phyloP scores from a whole-genome alignment of 2,888 invertebrate species.

The Mesopsocus fuscifrons region DNA sequence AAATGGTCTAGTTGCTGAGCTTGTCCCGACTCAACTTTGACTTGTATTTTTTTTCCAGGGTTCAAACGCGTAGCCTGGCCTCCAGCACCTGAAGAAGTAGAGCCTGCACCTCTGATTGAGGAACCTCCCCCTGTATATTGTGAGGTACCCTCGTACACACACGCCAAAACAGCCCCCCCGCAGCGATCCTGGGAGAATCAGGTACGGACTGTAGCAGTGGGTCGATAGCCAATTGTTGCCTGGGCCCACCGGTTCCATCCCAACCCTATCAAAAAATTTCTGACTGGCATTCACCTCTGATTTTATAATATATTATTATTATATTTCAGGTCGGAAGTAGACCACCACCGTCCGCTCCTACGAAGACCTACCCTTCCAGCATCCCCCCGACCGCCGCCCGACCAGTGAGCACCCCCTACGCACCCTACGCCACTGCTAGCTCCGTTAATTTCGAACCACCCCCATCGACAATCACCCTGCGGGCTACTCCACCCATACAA shows the following conservation, averaged over 20 bases:
- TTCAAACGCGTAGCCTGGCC: conserved; percentile 79
- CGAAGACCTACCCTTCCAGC: conserved; percentile 11
- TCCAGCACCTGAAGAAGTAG: conserved; percentile 48
- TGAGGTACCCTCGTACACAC: conserved; percentile 31
- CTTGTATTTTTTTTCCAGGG: conserved; percentile 32
- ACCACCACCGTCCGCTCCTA: conserved; percentile 8
- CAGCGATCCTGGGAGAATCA: conserved; percentile 7
- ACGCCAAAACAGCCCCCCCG: conserved; percentile 5
- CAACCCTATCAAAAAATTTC: too few relatives aligned
- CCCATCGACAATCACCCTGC: conserved; percentile 47
- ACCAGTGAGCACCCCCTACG: too few relatives aligned
- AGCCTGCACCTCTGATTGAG: conserved; percentile 35
- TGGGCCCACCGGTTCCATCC: too few relatives aligned
- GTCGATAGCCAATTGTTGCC: too few relatives aligned
- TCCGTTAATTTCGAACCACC: conserved; percentile 32
- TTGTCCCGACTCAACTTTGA: too few relatives aligned
- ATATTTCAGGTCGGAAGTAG: conserved; percentile 4
- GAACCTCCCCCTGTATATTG: conserved; percentile 32
- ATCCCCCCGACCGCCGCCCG: too few relatives aligned
- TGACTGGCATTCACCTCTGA: too few relatives aligned
- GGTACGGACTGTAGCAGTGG: too few relatives aligned
- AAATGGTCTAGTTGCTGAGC: too few relatives aligned
- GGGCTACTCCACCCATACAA: conserved; percentile 51
- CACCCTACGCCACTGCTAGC: too few relatives aligned
- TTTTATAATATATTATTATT: too few relatives aligned